Base-by-base conservation (phyloP, 2,888 invertebrate genomes). In the Siphlonurus alternatus region DNA sequence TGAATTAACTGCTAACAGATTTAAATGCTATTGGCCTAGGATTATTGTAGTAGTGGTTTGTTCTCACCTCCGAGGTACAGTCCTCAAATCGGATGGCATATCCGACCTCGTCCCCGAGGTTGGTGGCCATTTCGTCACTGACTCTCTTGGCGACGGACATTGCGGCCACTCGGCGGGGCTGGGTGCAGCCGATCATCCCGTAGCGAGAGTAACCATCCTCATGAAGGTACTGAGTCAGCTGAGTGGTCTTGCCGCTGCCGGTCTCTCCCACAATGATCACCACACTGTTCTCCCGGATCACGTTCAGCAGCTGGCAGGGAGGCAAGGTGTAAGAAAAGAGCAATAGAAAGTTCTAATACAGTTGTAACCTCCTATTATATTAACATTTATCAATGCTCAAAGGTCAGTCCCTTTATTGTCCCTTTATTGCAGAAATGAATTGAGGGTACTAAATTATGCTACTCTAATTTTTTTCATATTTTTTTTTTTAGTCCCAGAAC, bases 11-110 rank as follows among this genome's bases (percentile, higher is more conserved):
- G n/a, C n/a, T n/a, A n/a, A n/a, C n/a, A n/a, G n/a, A n/a, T n/a
- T n/a, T n/a, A n/a, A n/a, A n/a, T n/a, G n/a, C n/a, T n/a, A n/a
- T n/a, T n/a, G n/a, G n/a, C n/a, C n/a, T n/a, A n/a, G n/a, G n/a
- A n/a, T n/a, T n/a, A n/a, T n/a, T n/a, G n/a, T n/a, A n/a, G n/a
- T n/a, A n/a, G n/a, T n/a, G n/a, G n/a, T n/a, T n/a, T 18, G 61
- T 53, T 66, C 68, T 66, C 70, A 81, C 81, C 72, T 95, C 93
- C 0, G 91, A 89, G 0, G 99, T 99, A 75, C 98, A 98, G 77
- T 99, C 99, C 75, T 99, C 99, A 78, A 99, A 99, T 71, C 99
- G 93, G 74, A 99, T 99, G 22, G 98, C 96, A 77, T 99, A 99
- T 18, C 99, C 99, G 7, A 99, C 91, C 73, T 95, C 93, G 67